Evolutionary conservation across 2,113 vertebrate genomes (phyloP), one percentile per base, ranked within the genome.

Genomic region (Cepphus grylle): DNA sequence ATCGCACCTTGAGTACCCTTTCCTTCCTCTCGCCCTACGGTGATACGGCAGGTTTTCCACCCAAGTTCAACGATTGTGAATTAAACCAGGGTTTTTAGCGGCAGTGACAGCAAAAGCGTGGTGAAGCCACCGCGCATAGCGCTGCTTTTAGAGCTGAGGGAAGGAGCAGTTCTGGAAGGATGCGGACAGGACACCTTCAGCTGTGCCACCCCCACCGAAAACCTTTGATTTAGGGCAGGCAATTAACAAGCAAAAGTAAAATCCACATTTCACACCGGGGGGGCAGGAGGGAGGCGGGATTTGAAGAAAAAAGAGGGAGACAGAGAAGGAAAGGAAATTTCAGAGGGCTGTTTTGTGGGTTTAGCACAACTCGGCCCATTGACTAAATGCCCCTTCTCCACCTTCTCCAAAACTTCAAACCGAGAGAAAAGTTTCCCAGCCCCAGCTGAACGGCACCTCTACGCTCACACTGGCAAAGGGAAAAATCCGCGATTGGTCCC

Each of bases 221-320:
- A 36, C 15, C 30, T 67, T 82, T 70, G 92, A 98, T 98, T 98
- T 97, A 97, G 80, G 97, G 97, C 97, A 94, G 97, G 25, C 12
- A 3, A 84, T 97, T 97, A 98, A 98, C 98, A 98, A 97, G 98
- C 97, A 86, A 98, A 98, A 98, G 97, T 98, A 98, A 43, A 87
- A 47, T 18, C 96, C 97, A 95, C 95, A 98, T 98, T 98, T 98
- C 97, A 97, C 97, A 98, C 93, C 95, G 94, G 92, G 93, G 93
- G 25, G 26, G 14, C 15, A 14, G n/a, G 5, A 26, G 27, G 45
- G 32, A 45, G 34, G 15, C 15, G 21, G 15, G 20, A 11, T 49
- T 61, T 71, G 59, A 74, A 70, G 16, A 45, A 25, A 40, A 40
- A n/a, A 29, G 1, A 63, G 42, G 5, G 6, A 40, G 11, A 45